Conservation (phyloP, 1,140 invertebrate species). For the Zaprionus ornatus region DNA sequence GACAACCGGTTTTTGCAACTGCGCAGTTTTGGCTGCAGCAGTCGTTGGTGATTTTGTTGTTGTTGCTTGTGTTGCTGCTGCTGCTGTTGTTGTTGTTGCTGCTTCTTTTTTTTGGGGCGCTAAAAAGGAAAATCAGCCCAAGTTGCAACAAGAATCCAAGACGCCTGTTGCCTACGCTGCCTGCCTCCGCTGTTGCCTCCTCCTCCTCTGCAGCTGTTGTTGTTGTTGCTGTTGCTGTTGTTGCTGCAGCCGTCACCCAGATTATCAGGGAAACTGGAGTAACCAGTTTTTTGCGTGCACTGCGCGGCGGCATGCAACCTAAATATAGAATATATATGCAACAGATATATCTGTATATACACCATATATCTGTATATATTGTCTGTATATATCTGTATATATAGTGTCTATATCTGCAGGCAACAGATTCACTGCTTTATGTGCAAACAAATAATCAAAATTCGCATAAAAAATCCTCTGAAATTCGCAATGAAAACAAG, state of each 20-base stretch:
- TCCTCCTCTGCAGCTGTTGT: neutral
- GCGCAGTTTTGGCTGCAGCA: constrained; percentile 51
- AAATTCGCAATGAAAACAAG: no score
- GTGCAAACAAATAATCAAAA: constrained; percentile 38
- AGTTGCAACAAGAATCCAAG: constrained; percentile 53
- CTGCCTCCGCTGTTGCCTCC: no score
- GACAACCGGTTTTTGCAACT: constrained; percentile 64
- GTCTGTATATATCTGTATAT: constrained; percentile 10
- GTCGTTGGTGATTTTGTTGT: no score
- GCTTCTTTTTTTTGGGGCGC: constrained; percentile 58
- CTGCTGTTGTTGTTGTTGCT: neutral
- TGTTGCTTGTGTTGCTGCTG: constrained; percentile 7
- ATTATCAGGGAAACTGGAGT: constrained; percentile 82
- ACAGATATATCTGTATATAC: neutral
- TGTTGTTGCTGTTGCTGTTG: constrained; percentile 48
- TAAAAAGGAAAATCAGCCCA: constrained; percentile 72
- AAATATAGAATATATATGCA: constrained; percentile 71
- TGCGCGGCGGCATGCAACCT: constrained; percentile 73
- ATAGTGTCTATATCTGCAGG: neutral
- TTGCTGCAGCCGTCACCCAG: constrained; percentile 76
- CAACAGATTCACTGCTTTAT: neutral
- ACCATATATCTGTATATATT: constrained; percentile 11
- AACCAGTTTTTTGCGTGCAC: constrained; percentile 68
- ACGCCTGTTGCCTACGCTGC: constrained; percentile 28
- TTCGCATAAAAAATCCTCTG: neutral